Evolutionary conservation across 2,888 invertebrate species (phyloP), one percentile per base, ranked within the genome.

Genomic region (Dastarcus helophoroides): DNA sequence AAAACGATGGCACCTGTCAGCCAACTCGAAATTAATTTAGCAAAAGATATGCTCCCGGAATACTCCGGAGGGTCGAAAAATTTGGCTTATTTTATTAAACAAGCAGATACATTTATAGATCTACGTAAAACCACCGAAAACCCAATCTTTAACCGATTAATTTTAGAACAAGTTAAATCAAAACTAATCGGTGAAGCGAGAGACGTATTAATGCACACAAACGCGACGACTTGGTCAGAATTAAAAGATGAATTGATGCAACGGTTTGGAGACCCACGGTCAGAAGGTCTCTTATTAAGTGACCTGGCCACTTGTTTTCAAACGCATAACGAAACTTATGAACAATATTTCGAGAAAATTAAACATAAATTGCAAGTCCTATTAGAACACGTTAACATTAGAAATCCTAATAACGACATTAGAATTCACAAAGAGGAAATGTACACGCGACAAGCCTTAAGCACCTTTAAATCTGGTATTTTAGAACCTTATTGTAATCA

Each of bases 301-400:
- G 40, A 38, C n/a, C 16, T 42, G 11, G 37, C 22, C 8, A 38
- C 38, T 15, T 37, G 37, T 26, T 37, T 24, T 22, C 35, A 40
- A 40, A 10, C 14, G 9, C 11, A 26, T 15, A 33, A 29, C 8
- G 37, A 43, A 39, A 29, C 11, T 21, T 41, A 39, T 19, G 29
- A 38, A 24, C 22, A 33, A 24, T 44, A 41, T 26, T 39, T 33
- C 6, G 38, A 43, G 29, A 32, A 24, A 14, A 37, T 44, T 14
- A 44, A 38, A 38, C 7, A 22, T 22, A 44, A 40, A 33, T 29
- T 43, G 14, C 44, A 43, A 39, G 25, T 39, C 23, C 4, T 44
- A 11, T 7, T 40, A 31, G 38, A 43, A 31, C 36, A 42, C 14
- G 29, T 42, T 7, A 10, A 12, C 9, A 22, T 33, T 5, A 13